Evolutionary conservation across 2,888 invertebrate species (phyloP).

Genomic region (Drosophila austrosaltans): DNA sequence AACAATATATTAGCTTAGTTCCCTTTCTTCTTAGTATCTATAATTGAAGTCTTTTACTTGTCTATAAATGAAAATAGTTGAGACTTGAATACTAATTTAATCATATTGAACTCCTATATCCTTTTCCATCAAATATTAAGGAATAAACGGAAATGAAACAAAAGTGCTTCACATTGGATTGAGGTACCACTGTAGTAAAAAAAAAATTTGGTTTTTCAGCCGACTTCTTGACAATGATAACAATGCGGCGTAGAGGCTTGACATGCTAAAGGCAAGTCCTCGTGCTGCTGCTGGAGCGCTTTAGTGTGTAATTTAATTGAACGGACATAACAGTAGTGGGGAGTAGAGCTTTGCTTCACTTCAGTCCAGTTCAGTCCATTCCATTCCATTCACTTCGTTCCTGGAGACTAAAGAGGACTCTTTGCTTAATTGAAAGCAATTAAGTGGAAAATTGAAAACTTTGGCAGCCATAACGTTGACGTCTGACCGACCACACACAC

Average conservation of each 20-base stretch:
- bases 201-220: constrained; percentile 4
- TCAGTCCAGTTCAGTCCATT: constrained; percentile 37
- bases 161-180: no score
- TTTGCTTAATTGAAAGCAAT: constrained; percentile 79
- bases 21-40: no score
- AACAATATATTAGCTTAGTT: no score
- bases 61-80: no score
- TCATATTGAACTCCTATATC: no score
- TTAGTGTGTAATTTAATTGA: constrained; percentile 78
- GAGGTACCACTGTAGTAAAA: constrained; percentile 31
- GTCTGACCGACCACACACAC: constrained; percentile 57
- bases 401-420: constrained; percentile 71
- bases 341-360: constrained; percentile 21
- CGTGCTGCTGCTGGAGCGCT: constrained; percentile 47
- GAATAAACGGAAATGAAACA: no score
- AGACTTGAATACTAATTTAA: no score
- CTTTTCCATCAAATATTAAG: no score
- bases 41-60: no score
- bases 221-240: constrained; percentile 75
- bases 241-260: constrained; percentile 58
- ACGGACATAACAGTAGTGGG: constrained; percentile 69
- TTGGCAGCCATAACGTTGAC: constrained; percentile 78
- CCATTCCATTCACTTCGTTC: constrained; percentile 35
- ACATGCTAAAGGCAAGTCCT: constrained; percentile 29
- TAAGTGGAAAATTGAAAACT: constrained; percentile 78